Evolutionary conservation across 92 coral and sea anemone genomes (phyloP), one percentile per base, ranked within the genome.

Genomic region (Chrysogorgia sp.): DNA sequence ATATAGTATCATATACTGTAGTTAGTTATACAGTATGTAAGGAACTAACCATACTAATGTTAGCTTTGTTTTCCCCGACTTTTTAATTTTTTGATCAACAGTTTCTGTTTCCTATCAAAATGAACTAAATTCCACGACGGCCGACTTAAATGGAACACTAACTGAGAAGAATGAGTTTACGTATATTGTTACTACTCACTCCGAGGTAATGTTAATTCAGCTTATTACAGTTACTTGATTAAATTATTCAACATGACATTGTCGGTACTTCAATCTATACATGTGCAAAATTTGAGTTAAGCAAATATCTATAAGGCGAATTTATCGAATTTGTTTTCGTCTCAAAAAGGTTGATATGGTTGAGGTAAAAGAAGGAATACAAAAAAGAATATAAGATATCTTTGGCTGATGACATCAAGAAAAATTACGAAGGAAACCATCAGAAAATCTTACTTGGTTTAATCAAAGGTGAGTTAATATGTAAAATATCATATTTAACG

Each of bases 391-490:
- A 89, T 83, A 83, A 87, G 67, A 88, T 87, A 14, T 87, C 75
- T 24, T 92, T 93, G 14, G 89, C 86, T 48, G 86, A 63, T 31
- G 98, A 93, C 45, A 89, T 93, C 22, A 88, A 93, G 71, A 89
- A 89, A 75, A 89, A 87, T 59, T 85, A 90, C 58, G 86, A 90
- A 58, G 81, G 86, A 48, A 91, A 91, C 21, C 88, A 87, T 79
- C 82, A 84, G 89, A 93, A 80, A 81, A 77, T 93, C 74, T 77
- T 93, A 43, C 83, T 93, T 81, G 93, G 94, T 72, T 87, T 91
- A 65, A 77, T 93, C 65, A 93, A 91, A 93, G 92, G 98, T 93
- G 77, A 12, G 76, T 45, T 4, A 19, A 7, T 30, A 3, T 1
- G 10, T 1, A 58, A 6, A 58, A 14, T 58, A 37, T 37, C 12